Evolutionary conservation across 2,888 invertebrate genomes (phyloP).

Genomic region (Cordilura impudica): DNA sequence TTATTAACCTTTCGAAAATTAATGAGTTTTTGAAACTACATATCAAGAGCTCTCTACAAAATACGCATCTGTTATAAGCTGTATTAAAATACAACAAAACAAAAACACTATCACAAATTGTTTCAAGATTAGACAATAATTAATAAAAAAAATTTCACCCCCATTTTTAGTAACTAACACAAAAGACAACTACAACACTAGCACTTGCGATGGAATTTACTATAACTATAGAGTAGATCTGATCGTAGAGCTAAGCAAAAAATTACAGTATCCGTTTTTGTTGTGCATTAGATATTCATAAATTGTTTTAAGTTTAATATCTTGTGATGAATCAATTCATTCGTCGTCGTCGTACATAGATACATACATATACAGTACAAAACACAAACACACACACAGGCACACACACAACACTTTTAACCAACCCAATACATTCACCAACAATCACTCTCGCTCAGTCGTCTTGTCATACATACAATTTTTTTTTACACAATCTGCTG

Average conservation of each 20-base stretch:
- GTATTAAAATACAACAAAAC: background rate
- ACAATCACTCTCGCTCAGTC: conserved; percentile 17
- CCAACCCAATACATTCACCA: conserved; percentile 28
- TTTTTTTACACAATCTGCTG: conserved; percentile 54
- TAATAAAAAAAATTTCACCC: conserved; percentile 35
- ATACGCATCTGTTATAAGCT: background rate
- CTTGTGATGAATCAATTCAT: conserved; percentile 62
- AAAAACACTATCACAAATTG: background rate
- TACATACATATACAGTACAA: conserved; percentile 46
- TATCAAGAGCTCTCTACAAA: background rate
- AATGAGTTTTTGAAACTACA: background rate
- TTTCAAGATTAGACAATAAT: background rate
- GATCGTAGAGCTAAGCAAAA: conserved; percentile 9
- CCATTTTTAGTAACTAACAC: conserved; percentile 31
- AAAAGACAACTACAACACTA: conserved; percentile 8
- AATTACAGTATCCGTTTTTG: conserved; percentile 43
- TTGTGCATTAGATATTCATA: conserved; percentile 46
- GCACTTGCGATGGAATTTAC: conserved; percentile 45
- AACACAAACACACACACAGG: conserved; percentile 6
- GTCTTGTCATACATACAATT: conserved; percentile 54
- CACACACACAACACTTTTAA: conserved; percentile 8
- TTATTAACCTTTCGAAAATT: background rate
- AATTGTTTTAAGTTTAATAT: conserved; percentile 48
- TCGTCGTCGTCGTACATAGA: conserved; percentile 38
- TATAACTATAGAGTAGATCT: conserved; percentile 12